A percentile compares a stretch with the other conserved stretches of the same genome.
phyloP scores from a whole-genome alignment of 2,113 vertebrate species.

The Xiphophorus maculatus region DNA sequence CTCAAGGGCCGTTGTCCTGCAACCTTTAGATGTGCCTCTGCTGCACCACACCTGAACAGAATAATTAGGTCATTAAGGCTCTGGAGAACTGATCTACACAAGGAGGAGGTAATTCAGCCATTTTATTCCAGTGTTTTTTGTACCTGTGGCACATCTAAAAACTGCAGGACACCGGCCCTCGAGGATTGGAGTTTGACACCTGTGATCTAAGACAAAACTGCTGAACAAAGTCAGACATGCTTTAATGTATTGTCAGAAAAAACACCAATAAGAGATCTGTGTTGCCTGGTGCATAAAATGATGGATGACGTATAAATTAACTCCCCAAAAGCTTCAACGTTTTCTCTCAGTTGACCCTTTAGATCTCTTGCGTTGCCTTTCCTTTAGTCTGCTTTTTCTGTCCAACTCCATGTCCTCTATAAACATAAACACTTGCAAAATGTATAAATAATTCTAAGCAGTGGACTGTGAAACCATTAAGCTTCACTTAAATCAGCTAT shows the following conservation, averaged over 20 bases:
- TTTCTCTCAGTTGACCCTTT: slow-evolving; percentile 12
- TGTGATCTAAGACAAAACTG: too few species aligned
- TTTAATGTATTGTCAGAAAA: slow-evolving; percentile 66
- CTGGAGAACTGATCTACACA: too few species aligned
- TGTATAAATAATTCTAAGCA: slow-evolving; percentile 44
- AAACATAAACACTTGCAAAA: slow-evolving; percentile 54
- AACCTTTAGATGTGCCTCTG: too few species aligned
- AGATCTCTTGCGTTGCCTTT: slow-evolving; percentile 7
- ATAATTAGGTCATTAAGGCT: too few species aligned
- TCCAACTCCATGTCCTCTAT: slow-evolving; percentile 53
- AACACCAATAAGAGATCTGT: slow-evolving; percentile 52
- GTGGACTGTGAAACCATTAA: slow-evolving; percentile 40
- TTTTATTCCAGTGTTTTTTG: too few species aligned
- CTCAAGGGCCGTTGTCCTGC: too few species aligned
- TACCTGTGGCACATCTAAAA: too few species aligned
- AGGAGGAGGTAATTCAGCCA: too few species aligned
- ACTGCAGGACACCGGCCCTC: too few species aligned
- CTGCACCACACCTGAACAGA: too few species aligned
- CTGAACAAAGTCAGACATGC: slow-evolving; percentile 35
- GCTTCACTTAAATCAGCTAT: slow-evolving; percentile 44
- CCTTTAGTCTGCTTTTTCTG: slow-evolving; percentile 36
- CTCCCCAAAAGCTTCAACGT: slow-evolving; percentile 21
- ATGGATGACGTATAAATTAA: slow-evolving; percentile 44
- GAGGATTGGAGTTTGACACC: too few species aligned
- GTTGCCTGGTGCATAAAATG: slow-evolving; percentile 59